Evolutionary conservation across 2,888 invertebrate species (phyloP).

Genomic region (Prosopocoilus inquinatus): DNA sequence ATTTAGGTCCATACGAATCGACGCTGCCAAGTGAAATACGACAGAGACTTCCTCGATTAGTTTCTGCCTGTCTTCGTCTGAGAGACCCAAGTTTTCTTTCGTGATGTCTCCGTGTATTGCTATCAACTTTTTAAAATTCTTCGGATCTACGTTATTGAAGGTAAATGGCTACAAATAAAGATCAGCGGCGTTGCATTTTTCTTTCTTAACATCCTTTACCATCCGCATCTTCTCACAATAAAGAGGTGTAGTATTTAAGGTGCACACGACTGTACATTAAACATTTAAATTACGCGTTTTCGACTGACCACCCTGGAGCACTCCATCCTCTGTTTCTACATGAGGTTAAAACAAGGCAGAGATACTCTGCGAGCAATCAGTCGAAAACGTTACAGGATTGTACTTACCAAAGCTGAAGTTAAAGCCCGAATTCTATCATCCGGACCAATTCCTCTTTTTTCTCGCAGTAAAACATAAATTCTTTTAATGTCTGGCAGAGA

Average conservation of each 20-base stretch:
- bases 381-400: too few species aligned
- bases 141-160: background rate
- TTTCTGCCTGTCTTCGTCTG: constrained; percentile 48
- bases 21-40: constrained; percentile 72
- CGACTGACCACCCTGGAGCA: too few species aligned
- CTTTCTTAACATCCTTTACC: too few species aligned
- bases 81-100: constrained; percentile 49
- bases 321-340: too few species aligned
- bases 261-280: too few species aligned
- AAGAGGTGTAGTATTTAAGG: too few species aligned
- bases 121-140: constrained; percentile 53
- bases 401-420: too few species aligned
- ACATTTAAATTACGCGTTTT: too few species aligned
- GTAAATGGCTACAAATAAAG: constrained; percentile 6
- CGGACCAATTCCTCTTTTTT: constrained; percentile 37
- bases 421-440: constrained; percentile 23
- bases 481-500: constrained; percentile 39
- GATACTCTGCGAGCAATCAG: too few species aligned
- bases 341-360: too few species aligned
- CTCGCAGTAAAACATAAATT: constrained; percentile 35
- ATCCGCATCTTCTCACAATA: too few species aligned
- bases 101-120: constrained; percentile 56
- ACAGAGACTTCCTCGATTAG: constrained; percentile 57
- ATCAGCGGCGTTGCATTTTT: too few species aligned
- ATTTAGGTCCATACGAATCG: constrained; percentile 66